A percentile compares a stretch with the other conserved stretches of the same genome.
These are phyloP conservation scores for Eptesicus fuscus DNA, from an alignment of 2,113 vertebrate genomes.

Conservation along the genomic window DNA sequence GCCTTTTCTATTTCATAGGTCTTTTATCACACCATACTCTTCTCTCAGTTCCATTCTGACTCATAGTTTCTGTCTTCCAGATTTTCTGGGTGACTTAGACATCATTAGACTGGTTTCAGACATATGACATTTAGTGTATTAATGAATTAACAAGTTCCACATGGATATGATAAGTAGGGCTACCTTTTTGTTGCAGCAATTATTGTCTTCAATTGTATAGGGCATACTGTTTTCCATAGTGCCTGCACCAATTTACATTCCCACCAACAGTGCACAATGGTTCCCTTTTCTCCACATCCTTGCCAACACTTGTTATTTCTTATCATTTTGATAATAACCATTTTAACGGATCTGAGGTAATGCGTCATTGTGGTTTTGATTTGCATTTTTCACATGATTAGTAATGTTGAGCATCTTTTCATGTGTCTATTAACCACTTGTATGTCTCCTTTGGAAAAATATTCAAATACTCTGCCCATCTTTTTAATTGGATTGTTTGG, in stretches of 20 bases:
- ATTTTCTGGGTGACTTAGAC: not conserved
- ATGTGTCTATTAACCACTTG: not conserved
- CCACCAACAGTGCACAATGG: not conserved
- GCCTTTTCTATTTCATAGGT: not conserved
- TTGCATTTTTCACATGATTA: not conserved
- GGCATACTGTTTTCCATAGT: not conserved
- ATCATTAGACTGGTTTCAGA: slow-evolving; percentile 9
- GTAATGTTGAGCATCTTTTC: not conserved
- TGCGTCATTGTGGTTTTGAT: not conserved
- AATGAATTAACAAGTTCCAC: slow-evolving; percentile 25
- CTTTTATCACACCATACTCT: not conserved
- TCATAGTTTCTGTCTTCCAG: not conserved
- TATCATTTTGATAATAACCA: not conserved
- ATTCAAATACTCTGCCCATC: not conserved
- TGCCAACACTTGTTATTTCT: not conserved
- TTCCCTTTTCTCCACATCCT: not conserved
- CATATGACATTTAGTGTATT: not conserved
- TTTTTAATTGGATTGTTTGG: not conserved
- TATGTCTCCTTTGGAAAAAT: not conserved
- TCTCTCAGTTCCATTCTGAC: not conserved
- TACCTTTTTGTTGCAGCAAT: not conserved
- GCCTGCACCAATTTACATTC: not conserved
- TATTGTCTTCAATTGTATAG: not conserved
- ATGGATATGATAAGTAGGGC: not conserved
- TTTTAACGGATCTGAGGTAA: not conserved